These are phyloP conservation scores for Pinna nobilis DNA, from an alignment of 1,140 invertebrate genomes.

Conservation along the genomic window DNA sequence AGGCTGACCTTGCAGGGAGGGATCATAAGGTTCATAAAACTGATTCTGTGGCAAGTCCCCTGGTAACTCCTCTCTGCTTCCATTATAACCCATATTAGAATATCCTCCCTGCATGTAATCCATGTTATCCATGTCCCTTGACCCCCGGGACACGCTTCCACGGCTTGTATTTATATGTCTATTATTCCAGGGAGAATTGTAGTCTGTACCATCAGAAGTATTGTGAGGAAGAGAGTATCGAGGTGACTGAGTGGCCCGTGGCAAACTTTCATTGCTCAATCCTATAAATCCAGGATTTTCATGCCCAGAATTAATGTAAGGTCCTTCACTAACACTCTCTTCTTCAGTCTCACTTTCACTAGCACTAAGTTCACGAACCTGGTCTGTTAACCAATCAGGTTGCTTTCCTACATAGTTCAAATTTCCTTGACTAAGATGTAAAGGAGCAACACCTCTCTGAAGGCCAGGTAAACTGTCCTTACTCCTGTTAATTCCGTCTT, in stretches of 20 bases:
- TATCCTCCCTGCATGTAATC: slow-evolving; percentile 12
- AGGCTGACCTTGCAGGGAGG: neutral
- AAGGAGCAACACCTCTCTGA: slow-evolving; percentile 10
- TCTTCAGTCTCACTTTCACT: slow-evolving; percentile 35
- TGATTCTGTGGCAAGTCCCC: neutral
- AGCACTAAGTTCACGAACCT: slow-evolving; percentile 38
- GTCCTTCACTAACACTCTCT: slow-evolving; percentile 24
- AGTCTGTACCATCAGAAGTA: slow-evolving; percentile 7
- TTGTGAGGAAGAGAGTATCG: slow-evolving; percentile 9
- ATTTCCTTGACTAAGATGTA: slow-evolving; percentile 47
- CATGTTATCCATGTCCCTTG: slow-evolving; percentile 28
- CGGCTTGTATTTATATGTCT: slow-evolving; percentile 6
- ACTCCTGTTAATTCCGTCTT: slow-evolving; percentile 20
- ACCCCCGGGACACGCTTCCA: neutral
- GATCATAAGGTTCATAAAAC: slow-evolving; percentile 1
- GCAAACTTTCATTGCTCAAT: slow-evolving; percentile 23
- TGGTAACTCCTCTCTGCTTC: slow-evolving; percentile 25
- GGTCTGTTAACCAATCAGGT: slow-evolving; percentile 32
- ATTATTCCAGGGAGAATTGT: slow-evolving; percentile 13
- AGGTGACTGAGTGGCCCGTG: slow-evolving; percentile 8
- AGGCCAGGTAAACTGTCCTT: slow-evolving; percentile 30
- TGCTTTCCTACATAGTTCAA: slow-evolving; percentile 38
- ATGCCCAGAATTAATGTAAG: slow-evolving; percentile 11
- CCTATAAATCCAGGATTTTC: slow-evolving; percentile 38
- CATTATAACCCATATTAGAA: slow-evolving; percentile 7